These are phyloP conservation scores for Pomatostomus ruficeps DNA, from an alignment of 2,113 vertebrate genomes.

Conservation along the genomic window DNA sequence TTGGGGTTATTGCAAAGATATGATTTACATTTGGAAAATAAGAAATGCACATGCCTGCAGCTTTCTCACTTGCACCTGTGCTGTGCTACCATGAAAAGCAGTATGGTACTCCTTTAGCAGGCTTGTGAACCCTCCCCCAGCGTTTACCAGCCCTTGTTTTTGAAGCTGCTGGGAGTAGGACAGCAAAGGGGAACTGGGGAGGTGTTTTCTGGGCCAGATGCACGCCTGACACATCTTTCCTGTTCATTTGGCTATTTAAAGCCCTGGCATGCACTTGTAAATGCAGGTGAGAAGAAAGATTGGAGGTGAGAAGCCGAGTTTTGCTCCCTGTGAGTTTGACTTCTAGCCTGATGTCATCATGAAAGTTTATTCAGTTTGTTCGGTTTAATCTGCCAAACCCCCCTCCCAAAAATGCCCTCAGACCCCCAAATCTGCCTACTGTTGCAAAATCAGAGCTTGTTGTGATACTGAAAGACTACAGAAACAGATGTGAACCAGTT, in stretches of 20 bases:
- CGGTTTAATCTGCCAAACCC: not conserved
- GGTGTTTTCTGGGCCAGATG: not conserved
- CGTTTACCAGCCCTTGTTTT: not conserved
- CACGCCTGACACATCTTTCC: not conserved
- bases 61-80: not conserved
- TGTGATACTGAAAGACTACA: not conserved
- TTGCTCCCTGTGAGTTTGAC: not conserved
- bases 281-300: not conserved
- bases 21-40: not conserved
- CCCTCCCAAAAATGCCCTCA: not conserved
- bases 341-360: not conserved
- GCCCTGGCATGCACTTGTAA: not conserved
- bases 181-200: accelerated
- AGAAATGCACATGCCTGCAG: not conserved
- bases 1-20: not conserved
- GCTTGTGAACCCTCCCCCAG: not conserved
- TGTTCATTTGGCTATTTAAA: not conserved
- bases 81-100: not conserved
- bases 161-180: not conserved
- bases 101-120: not conserved
- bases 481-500: not conserved
- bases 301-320: not conserved
- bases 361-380: not conserved
- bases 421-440: not conserved
- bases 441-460: conserved; percentile 18